These are phyloP conservation scores for Hippasteria phrygiana DNA, from an alignment of 53 echinoderm and acorn worm species.

Conservation along the genomic window DNA sequence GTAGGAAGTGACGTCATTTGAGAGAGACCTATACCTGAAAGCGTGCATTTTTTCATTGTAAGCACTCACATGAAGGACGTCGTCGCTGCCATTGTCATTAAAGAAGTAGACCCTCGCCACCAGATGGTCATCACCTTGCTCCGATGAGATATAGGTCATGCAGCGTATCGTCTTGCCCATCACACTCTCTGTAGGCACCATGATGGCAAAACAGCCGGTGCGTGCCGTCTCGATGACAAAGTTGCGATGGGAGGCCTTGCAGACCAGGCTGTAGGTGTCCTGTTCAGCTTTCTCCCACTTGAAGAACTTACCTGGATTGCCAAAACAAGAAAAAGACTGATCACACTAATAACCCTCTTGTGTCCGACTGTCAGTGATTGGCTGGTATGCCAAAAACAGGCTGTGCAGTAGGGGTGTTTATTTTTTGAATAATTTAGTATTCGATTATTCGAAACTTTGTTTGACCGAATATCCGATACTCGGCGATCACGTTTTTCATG, in stretches of 20 bases:
- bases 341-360: too few species aligned
- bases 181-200: conserved; percentile 42
- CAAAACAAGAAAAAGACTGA: too few species aligned
- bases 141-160: conserved; percentile 64
- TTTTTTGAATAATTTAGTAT: too few species aligned
- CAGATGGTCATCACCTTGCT: conserved; percentile 53
- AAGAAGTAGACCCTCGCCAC: conserved; percentile 79
- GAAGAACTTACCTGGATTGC: conserved; percentile 38
- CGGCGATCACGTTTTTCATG: too few species aligned
- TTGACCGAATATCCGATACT: too few species aligned
- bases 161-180: conserved; percentile 69
- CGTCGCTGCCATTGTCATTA: conserved; percentile 84
- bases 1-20: too few species aligned
- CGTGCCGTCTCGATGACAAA: conserved; percentile 41
- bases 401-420: too few species aligned
- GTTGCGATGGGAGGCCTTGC: conserved; percentile 41
- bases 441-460: too few species aligned
- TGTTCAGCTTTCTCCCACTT: conserved; percentile 53
- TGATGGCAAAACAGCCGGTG: conserved; percentile 57
- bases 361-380: too few species aligned
- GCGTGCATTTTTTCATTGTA: too few species aligned
- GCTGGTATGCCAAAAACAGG: too few species aligned
- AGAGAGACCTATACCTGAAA: too few species aligned
- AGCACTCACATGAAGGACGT: conserved; percentile 81
- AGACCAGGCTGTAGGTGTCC: conserved; percentile 32